Base-by-base conservation (phyloP, 2,888 invertebrate genomes). In the Drosophila multiciliata region DNA sequence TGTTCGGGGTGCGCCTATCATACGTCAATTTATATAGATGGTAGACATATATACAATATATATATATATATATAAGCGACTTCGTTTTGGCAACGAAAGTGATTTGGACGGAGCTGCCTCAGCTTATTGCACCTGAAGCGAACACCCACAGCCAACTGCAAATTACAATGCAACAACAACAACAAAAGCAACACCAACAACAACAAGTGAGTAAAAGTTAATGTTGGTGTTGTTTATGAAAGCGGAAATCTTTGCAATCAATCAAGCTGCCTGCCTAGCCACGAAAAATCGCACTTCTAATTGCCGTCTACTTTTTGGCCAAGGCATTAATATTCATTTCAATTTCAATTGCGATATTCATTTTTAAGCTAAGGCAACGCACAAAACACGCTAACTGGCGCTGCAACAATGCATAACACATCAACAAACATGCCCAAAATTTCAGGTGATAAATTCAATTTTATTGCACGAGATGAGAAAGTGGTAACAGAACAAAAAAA, bases 181-280 rank as follows among this genome's bases (percentile, higher is more conserved):
- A 62, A 12, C 48, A 58, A 42, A 29, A 42, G 7, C 50, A 57
- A 57, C 23, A 64, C 8, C 49, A 69, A 67, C 23, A 49, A 15
- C 50, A 59, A 45, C 35, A 38, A 38, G 40, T 68, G 49, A 84
- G 85, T 80, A 87, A 84, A 80, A 84, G 85, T 82, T 72, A 58
- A 58, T 69, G 59, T 54, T 61, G 62, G 2, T 42, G 65, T 57
- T 74, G 87, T 78, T 85, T 83, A 85, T 83, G 87, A 85, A 85
- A 87, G 85, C 85, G 85, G 87, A 85, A 85, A 85, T 85, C 81
- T 85, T 87, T 79, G 81, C 75, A 77, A 85, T 85, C 85, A 87
- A 87, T 85, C 85, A 85, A 73, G 63, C 48, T 73, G 72, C 69
- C 48, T 73, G 72, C 69, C 67, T 60, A 50, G 66, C 45, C 59